phyloP scores from a whole-genome alignment of 2,888 invertebrate species.

The Arrhopalites spinosus region DNA sequence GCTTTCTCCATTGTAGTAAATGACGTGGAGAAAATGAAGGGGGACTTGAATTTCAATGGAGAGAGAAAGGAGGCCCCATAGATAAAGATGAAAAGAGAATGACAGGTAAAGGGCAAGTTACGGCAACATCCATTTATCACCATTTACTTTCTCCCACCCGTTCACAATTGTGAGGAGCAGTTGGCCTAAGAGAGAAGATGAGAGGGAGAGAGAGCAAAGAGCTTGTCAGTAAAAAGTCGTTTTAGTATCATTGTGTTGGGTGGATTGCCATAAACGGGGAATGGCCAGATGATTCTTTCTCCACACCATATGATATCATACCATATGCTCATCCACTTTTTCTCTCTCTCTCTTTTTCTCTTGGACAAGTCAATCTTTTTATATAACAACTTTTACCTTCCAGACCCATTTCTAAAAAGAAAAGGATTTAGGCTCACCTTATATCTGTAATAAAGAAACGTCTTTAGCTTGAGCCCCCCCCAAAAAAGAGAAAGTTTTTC shows the following conservation, averaged over 20 bases:
- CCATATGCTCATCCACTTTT: neutral
- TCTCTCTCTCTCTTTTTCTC: neutral
- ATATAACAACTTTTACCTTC: neutral
- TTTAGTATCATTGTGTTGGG: constrained; percentile 3
- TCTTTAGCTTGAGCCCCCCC: neutral
- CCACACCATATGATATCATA: neutral
- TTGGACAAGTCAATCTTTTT: neutral
- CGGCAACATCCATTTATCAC: constrained; percentile 11
- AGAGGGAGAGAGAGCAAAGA: constrained; percentile 1
- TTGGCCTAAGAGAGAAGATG: neutral
- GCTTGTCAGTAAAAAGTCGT: neutral
- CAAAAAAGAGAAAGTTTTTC: constrained; percentile 16
- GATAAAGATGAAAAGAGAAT: constrained; percentile 13
- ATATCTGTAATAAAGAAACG: constrained; percentile 21
- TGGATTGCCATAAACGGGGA: neutral
- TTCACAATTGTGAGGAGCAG: neutral
- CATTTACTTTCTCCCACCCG: neutral
- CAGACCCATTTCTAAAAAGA: neutral
- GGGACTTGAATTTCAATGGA: constrained; percentile 11
- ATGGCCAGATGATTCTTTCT: neutral
- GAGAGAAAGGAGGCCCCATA: neutral
- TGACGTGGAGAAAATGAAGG: too few species aligned
- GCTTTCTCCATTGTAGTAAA: too few species aligned
- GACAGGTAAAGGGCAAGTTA: neutral
- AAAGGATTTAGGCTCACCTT: constrained; percentile 21